These are phyloP conservation scores for Synergus itoensis DNA, from an alignment of 2,888 invertebrate genomes.

Conservation along the genomic window DNA sequence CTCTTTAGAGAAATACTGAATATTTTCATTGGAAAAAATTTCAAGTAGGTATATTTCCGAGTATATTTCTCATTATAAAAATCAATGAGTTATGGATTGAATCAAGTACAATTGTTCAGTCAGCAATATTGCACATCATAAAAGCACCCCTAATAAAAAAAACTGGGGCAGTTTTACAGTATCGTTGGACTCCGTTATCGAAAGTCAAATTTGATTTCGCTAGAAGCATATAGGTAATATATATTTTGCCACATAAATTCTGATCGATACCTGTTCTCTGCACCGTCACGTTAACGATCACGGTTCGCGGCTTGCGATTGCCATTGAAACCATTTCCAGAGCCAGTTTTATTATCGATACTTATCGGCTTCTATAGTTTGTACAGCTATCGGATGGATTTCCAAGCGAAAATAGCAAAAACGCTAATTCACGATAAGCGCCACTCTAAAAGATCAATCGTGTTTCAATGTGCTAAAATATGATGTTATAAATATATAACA, in stretches of 20 bases:
- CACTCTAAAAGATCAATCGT: conserved; percentile 5
- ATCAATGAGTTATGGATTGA: background rate
- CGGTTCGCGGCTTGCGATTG: conserved; percentile 24
- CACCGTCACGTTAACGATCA: conserved; percentile 34
- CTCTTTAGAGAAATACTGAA: background rate
- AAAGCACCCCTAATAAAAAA: background rate
- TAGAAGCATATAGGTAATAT: background rate
- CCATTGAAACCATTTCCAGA: conserved; percentile 31
- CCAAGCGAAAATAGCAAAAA: conserved; percentile 26
- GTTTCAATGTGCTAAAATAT: conserved; percentile 17
- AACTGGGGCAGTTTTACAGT: background rate
- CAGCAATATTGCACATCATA: background rate
- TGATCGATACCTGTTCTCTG: conserved; percentile 34
- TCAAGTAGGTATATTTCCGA: background rate
- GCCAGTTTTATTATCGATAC: conserved; percentile 38
- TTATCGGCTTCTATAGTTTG: conserved; percentile 31
- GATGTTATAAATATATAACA: conserved; percentile 1
- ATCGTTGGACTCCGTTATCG: background rate
- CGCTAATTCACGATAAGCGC: conserved; percentile 20
- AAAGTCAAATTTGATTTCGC: conserved; percentile 22
- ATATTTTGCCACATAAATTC: conserved; percentile 27
- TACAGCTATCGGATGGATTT: conserved; percentile 30
- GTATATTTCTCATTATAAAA: background rate
- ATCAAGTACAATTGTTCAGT: background rate
- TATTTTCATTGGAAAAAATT: background rate